Percentiles rank a stretch among this genome's conserved stretches.
These are phyloP conservation scores for Harpegnathos saltator DNA, from an alignment of 1,140 invertebrate species.

Conservation along the genomic window DNA sequence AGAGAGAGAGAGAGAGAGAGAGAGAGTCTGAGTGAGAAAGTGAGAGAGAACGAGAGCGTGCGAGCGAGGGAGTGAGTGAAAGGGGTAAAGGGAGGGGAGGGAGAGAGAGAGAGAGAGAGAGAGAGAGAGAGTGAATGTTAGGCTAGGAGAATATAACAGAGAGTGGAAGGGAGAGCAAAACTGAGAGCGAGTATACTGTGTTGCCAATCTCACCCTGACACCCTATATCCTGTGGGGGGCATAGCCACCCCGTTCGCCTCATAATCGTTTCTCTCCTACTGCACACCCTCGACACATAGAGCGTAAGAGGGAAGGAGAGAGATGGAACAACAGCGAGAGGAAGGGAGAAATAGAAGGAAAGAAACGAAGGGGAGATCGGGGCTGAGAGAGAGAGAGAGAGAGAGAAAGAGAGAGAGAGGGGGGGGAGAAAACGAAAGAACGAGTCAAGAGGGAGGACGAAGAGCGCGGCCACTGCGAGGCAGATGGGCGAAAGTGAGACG, in stretches of 20 bases:
- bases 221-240: conserved; percentile 73
- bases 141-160: conserved; percentile 42
- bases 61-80: background rate
- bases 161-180: conserved; percentile 53
- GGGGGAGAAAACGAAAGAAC: conserved; percentile 53
- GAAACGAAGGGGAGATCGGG: too few relatives aligned
- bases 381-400: background rate
- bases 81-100: background rate
- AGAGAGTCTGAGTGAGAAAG: background rate
- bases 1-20: background rate
- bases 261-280: conserved; percentile 75
- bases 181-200: conserved; percentile 70
- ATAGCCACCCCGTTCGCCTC: conserved; percentile 73
- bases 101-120: conserved; percentile 6
- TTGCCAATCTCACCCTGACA: conserved; percentile 76
- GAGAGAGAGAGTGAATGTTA: background rate
- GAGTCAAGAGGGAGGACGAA: conserved; percentile 8
- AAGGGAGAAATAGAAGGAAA: background rate
- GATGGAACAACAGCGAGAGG: background rate
- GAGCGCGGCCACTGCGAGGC: background rate
- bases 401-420: conserved; percentile 18
- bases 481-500: conserved; percentile 46
- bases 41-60: background rate
- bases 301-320: background rate
- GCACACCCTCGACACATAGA: conserved; percentile 62